These are phyloP conservation scores for Hippocampus mohnikei DNA, from an alignment of 2,113 vertebrate species.

Conservation along the genomic window DNA sequence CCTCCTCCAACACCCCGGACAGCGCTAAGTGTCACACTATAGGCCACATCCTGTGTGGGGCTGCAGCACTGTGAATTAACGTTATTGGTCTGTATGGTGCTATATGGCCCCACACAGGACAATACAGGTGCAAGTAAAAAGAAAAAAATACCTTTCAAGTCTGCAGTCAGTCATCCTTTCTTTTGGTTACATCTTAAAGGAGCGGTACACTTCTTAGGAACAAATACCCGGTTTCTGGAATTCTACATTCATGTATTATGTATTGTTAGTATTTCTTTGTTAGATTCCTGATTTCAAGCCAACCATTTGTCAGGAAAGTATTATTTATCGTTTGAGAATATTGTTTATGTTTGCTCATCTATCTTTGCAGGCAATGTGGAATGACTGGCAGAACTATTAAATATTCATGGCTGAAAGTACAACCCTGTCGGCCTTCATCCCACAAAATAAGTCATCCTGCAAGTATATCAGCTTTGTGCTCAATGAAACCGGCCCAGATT, in stretches of 20 bases:
- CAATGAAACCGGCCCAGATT: no score
- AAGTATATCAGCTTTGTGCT: no score
- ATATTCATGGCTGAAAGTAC: no score
- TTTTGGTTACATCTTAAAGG: background rate
- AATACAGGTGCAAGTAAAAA: constrained; percentile 37
- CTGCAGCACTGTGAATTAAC: constrained; percentile 36
- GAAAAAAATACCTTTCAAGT: constrained; percentile 16
- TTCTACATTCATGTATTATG: background rate
- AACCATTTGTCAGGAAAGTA: no score
- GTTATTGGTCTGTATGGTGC: constrained; percentile 39
- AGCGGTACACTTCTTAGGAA: background rate
- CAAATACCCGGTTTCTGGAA: background rate
- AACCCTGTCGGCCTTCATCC: no score
- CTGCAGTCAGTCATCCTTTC: constrained; percentile 6
- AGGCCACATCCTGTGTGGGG: constrained; percentile 56
- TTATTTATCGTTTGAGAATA: no score
- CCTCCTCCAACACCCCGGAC: constrained; percentile 48
- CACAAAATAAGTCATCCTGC: no score
- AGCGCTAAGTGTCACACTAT: constrained; percentile 46
- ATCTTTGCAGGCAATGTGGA: no score
- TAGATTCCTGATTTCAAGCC: no score
- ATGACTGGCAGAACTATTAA: no score
- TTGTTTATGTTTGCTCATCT: no score
- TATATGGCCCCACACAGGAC: constrained; percentile 15
- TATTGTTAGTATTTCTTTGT: no score